A percentile compares a stretch with the other conserved stretches of the same genome.
Evolutionary conservation across 2,113 vertebrate genomes (phyloP).

Genomic region (Ardeotis arabs): DNA sequence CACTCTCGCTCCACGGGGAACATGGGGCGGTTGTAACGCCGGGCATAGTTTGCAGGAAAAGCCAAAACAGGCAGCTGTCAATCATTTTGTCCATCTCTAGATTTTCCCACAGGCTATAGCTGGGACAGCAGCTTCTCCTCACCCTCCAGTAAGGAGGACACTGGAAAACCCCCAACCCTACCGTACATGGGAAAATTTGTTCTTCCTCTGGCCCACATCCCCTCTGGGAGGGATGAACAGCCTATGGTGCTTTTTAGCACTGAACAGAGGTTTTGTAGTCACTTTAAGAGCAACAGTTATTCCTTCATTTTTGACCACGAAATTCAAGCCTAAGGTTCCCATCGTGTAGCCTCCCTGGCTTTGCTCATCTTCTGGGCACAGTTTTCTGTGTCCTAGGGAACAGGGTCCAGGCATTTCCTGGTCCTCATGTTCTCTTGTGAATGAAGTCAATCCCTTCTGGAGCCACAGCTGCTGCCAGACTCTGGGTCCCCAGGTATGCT

Average conservation of each 20-base stretch:
- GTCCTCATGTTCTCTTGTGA: background rate
- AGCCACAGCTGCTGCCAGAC: background rate
- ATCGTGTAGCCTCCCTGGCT: rapidly evolving
- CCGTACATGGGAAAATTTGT: background rate
- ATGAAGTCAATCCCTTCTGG: background rate
- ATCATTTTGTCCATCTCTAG: background rate
- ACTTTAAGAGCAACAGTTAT: background rate
- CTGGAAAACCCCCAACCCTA: background rate
- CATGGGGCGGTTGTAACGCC: background rate
- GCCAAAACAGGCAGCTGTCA: background rate
- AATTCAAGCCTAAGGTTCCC: background rate
- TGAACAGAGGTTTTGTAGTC: background rate
- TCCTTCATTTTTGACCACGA: background rate
- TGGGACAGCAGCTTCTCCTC: background rate
- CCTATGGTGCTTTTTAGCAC: background rate
- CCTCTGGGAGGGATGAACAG: background rate
- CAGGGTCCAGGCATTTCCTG: background rate
- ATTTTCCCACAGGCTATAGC: background rate
- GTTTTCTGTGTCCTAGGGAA: background rate
- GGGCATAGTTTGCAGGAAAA: background rate
- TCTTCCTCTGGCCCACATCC: background rate
- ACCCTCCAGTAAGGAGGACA: background rate
- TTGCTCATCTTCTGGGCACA: background rate
- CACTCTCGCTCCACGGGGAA: slow-evolving; percentile 50
- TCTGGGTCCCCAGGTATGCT: background rate